These are phyloP conservation scores for Apis laboriosa DNA, from an alignment of 1,140 invertebrate genomes.

Conservation along the genomic window DNA sequence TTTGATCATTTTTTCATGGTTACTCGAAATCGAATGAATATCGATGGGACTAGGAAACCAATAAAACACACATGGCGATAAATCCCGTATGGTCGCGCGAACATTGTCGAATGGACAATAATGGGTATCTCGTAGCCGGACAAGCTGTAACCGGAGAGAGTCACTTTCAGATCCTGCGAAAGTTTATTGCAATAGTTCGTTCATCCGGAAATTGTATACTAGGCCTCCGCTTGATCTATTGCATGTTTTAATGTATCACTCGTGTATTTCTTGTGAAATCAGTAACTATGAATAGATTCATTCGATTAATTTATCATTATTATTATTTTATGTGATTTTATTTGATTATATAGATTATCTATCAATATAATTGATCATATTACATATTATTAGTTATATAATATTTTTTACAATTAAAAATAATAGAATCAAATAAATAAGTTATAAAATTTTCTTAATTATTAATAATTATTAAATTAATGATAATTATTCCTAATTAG, in stretches of 20 bases:
- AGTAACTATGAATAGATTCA: slow-evolving; percentile 26
- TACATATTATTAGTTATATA: too few relatives aligned
- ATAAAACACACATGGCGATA: slow-evolving; percentile 73
- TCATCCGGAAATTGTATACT: slow-evolving; percentile 56
- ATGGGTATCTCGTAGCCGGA: slow-evolving; percentile 64
- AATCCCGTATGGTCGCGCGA: slow-evolving; percentile 65
- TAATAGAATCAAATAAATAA: too few relatives aligned
- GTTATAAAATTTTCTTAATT: too few relatives aligned
- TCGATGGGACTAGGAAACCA: slow-evolving; percentile 59
- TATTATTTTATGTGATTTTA: background rate
- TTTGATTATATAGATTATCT: background rate
- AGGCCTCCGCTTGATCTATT: slow-evolving; percentile 56
- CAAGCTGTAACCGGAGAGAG: slow-evolving; percentile 55
- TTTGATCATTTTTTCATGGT: background rate
- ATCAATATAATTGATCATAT: background rate
- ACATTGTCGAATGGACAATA: slow-evolving; percentile 69
- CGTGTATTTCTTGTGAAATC: slow-evolving; percentile 39
- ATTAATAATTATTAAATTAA: too few relatives aligned
- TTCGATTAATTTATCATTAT: slow-evolving; percentile 13
- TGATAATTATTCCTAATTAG: too few relatives aligned
- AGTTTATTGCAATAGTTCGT: slow-evolving; percentile 46
- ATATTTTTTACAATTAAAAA: too few relatives aligned
- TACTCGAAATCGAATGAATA: slow-evolving; percentile 50
- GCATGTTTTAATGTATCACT: slow-evolving; percentile 48
- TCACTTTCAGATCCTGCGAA: slow-evolving; percentile 59